Evolutionary conservation across 2,888 invertebrate genomes (phyloP), one percentile per base, ranked within the genome.

Genomic region (Unio delphinus): DNA sequence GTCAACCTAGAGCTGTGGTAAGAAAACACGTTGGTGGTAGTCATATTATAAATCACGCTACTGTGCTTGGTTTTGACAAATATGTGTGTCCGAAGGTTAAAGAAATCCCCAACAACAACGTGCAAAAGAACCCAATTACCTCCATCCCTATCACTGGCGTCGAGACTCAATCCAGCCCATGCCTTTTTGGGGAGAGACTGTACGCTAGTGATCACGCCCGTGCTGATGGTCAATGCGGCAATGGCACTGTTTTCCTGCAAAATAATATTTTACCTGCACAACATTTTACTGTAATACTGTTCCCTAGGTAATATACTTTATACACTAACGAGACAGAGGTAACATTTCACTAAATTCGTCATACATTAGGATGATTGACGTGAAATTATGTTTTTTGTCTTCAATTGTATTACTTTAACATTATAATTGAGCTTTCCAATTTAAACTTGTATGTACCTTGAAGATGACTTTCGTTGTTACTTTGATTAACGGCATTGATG

Each of bases 181-280:
- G 75, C 72, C 63, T 83, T 82, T 15, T 54, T 67, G 23, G 83
- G 80, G 18, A 84, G 69, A 15, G 77, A 70, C 30, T 59, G 66
- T 8, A 82, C 55, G 11, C 61, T 64, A 5, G 65, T 67, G 1
- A 82, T 70, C 28, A 70, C 63, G 6, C 72, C 79, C 26, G 61
- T 77, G 17, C 11, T 61, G 11, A 83, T 28, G 30, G 76, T 65
- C 30, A 84, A 60, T n/a, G 55, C 69, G 0, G 83, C 84, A 11
- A 84, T 71, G 54, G 83, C 84, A 62, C 79, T 78, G 61, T 84
- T 84, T 61, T 82, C 83, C 82, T 84, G 68, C 23, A 67, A 65
- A 54, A 55, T 30, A 61, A 58, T 26, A 3, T 15, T 45, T 45
- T 30, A 4, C 11, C 45, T 11, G 8, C 15, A 45, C 8, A 45